phyloP scores from a whole-genome alignment of 2,113 vertebrate species.

The Crotalus viridis region DNA sequence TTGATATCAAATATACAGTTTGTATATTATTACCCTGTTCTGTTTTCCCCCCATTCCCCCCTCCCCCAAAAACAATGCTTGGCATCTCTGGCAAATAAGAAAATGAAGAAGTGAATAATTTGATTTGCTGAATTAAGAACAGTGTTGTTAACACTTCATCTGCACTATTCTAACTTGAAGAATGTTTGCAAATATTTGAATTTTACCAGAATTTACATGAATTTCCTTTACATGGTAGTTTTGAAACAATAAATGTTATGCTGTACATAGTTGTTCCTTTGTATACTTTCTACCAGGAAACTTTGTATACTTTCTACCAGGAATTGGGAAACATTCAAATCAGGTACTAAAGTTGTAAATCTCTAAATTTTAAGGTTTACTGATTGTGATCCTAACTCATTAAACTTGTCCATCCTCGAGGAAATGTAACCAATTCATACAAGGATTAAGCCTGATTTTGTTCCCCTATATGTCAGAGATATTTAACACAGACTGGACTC shows the following conservation, averaged over 20 bases:
- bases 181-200: background rate
- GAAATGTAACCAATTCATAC: background rate
- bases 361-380: slow-evolving; percentile 4
- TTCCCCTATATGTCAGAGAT: background rate
- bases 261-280: background rate
- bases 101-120: background rate
- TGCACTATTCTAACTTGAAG: background rate
- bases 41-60: background rate
- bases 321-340: slow-evolving; percentile 1
- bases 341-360: background rate
- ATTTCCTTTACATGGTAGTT: background rate
- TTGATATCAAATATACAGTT: slow-evolving; percentile 6
- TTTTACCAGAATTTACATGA: background rate
- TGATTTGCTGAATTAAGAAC: background rate
- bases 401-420: background rate
- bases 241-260: background rate
- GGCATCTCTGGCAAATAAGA: background rate
- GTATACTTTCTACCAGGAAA: background rate
- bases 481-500: background rate
- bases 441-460: background rate
- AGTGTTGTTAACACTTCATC: background rate
- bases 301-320: background rate
- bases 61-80: background rate
- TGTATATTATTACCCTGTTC: background rate
- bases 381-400: background rate